Base-by-base conservation (phyloP, 2,888 invertebrate species). In the Pseudococcus longispinus region DNA sequence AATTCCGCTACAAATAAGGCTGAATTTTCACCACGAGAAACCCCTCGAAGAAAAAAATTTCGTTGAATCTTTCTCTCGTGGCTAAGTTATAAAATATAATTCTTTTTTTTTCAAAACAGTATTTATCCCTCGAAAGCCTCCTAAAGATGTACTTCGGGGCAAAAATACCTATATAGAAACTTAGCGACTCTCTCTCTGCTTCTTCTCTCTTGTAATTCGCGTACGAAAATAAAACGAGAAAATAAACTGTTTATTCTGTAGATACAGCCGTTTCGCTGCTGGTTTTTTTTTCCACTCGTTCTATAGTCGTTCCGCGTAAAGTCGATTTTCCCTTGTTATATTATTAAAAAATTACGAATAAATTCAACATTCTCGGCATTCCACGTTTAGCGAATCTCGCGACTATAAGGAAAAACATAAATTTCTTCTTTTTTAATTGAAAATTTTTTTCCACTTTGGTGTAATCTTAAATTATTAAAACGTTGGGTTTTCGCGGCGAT, bases 261-360 rank as follows among this genome's bases (percentile, higher is more conserved):
- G 70, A 70, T 70, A 70, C 15, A 32, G 70, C 70, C 70, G 29
- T 32, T 70, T 70, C 29, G 65, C 15, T 65, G 6, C 37, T 37
- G 8, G 32, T 37, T 65, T 70, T 65, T 11, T 26, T 29, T 29
- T 29, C 18, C 29, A 18, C 70, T 26, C 65, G 9, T 20, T 65
- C 26, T 20, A 13, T 60, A 65, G 26, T 26, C 65, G 26, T 29
- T 29, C 15, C 70, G 29, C 32, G 70, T 70, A 70, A 70, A 70
- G 70, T 70, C 70, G 29, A 29, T 70, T 29, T 65, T 29, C 29
- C 20, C 70, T 70, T 70, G 70, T 70, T 70, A 70, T 70, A 70
- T 70, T 70, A 70, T 70, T 70, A 70, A 70, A 70, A 60, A 70
- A 70, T 70, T 70, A 70, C 70, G 29, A 29, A 70, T 70, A 70